Base-by-base conservation (phyloP, 2,888 invertebrate genomes). In the Hedychridium roseum region DNA sequence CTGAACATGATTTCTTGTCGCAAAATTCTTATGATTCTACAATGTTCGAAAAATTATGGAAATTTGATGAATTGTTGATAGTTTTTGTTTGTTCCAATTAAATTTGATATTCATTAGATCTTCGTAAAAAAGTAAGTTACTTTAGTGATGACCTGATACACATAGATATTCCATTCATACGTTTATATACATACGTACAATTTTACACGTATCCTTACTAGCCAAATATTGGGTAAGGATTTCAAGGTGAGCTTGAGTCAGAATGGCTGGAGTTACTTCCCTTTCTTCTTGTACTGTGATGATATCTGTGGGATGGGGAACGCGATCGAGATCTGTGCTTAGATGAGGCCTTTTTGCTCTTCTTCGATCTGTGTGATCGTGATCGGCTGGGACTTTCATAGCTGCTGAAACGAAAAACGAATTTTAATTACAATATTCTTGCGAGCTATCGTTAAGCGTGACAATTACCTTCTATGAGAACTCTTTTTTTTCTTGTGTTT, bases 401-500 rank as follows among this genome's bases (percentile, higher is more conserved):
- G 52, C 63, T 74, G 57, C 51, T 65, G 61, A 12, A 59, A 59
- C 21, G 2, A 43, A 12, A 14, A 32, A 32, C n/a, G 20, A 30
- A 30, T 12, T 11, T 14, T 15, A 28, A 21, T 3, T 21, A 35
- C 11, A 34, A 32, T 27, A 44, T 36, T 17, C 15, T 12, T 20
- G 9, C 7, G 21, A n/a, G n/a, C n/a, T n/a, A n/a, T n/a, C n/a
- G n/a, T n/a, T n/a, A n/a, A n/a, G n/a, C n/a, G n/a, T n/a, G 28
- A 21, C 31, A 39, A 71, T 64, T 67, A 82, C 82, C 82, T 80
- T 74, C 80, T 82, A 59, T 80, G 80, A 2, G 80, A 78, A 50
- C 79, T 82, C 53, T 81, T 82, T 70, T 80, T 82, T 55, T 80
- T 82, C 46, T 78, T 79, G 23, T 76, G 76, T 41, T 77, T 79